These are phyloP conservation scores for Merodon equestris DNA, from an alignment of 2,888 invertebrate species.

Conservation along the genomic window DNA sequence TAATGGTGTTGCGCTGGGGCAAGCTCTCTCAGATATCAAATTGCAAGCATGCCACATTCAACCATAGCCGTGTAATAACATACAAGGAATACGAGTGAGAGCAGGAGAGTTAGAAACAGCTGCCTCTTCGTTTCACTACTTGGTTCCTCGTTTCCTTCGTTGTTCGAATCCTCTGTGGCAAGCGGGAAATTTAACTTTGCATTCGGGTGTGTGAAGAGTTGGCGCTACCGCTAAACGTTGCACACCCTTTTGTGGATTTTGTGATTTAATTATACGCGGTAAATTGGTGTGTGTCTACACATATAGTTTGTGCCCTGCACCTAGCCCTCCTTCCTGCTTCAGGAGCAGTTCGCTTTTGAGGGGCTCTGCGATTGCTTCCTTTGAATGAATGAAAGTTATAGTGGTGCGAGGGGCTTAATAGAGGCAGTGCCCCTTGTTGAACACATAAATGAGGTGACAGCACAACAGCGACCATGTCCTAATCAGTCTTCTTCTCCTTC, in stretches of 20 bases:
- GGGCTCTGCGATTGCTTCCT: not conserved
- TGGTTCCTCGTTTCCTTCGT: not conserved
- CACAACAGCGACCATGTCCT: constrained; percentile 13
- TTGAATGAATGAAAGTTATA: constrained; percentile 52
- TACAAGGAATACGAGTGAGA: constrained; percentile 6
- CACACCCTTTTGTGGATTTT: constrained; percentile 64
- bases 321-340: constrained; percentile 6
- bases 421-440: constrained; percentile 59
- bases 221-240: constrained; percentile 25
- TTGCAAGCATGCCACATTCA: constrained; percentile 37
- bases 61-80: not conserved
- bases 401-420: constrained; percentile 55
- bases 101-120: constrained; percentile 40
- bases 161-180: constrained; percentile 26
- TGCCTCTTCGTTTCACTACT: constrained; percentile 27
- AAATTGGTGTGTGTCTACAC: constrained; percentile 60
- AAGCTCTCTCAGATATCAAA: constrained; percentile 59
- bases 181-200: constrained; percentile 41
- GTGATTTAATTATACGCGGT: constrained; percentile 66
- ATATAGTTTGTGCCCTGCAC: constrained; percentile 20
- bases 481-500: not conserved
- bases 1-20: constrained; percentile 4
- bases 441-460: constrained; percentile 57
- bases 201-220: constrained; percentile 4
- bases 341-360: not conserved